Conservation (phyloP, 2,888 invertebrate genomes). For the Pristionchus japonicus region DNA sequence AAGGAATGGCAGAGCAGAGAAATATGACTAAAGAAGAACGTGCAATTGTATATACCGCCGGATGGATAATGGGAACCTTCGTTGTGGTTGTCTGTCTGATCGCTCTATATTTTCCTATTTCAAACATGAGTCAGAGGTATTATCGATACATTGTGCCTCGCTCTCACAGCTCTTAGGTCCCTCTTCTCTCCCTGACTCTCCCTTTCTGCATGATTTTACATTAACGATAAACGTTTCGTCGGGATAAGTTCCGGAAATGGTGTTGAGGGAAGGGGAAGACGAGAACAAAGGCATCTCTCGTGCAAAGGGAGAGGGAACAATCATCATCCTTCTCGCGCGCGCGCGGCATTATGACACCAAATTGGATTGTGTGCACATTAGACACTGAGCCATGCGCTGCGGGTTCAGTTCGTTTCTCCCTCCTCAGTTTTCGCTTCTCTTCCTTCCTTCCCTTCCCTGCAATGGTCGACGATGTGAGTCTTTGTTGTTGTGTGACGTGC, state of each 20-base stretch:
- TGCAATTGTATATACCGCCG: neutral
- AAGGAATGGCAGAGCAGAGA: neutral
- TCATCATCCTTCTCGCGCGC: neutral
- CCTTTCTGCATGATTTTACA: neutral
- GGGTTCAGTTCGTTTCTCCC: constrained; percentile 7
- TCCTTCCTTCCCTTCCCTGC: neutral
- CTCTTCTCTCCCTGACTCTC: too few species aligned
- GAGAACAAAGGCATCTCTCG: neutral
- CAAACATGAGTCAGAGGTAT: neutral
- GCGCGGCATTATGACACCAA: constrained; percentile 16
- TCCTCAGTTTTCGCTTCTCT: neutral
- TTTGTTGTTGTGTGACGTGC: neutral
- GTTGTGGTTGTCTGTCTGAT: neutral
- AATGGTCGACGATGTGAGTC: neutral
- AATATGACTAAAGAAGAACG: neutral
- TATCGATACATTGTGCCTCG: neutral
- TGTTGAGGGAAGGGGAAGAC: neutral
- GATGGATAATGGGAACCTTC: neutral
- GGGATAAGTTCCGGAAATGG: too few species aligned
- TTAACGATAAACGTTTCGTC: neutral
- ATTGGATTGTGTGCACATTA: constrained; percentile 39
- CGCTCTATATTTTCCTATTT: neutral
- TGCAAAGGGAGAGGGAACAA: neutral
- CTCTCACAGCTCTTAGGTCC: neutral
- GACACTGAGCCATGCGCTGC: neutral